Conservation (phyloP, 1,140 invertebrate species). For the Drosophila albomicans region DNA sequence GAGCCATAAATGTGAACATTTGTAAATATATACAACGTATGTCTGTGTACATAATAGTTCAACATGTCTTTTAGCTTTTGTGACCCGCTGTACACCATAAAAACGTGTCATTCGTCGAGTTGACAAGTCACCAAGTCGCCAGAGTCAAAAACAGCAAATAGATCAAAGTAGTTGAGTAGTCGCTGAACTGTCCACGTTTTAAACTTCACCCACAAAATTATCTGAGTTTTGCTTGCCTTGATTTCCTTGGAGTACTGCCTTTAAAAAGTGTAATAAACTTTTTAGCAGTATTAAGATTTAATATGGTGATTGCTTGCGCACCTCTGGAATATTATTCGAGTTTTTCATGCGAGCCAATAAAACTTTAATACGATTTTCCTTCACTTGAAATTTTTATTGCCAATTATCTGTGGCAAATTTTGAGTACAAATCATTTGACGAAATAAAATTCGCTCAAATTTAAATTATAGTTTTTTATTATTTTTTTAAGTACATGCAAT, state of each 20-base stretch:
- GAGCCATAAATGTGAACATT: conserved; percentile 31
- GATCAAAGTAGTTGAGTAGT: conserved; percentile 42
- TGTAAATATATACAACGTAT: conserved; percentile 16
- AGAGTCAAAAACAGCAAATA: conserved; percentile 27
- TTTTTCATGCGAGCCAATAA: neutral
- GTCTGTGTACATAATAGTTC: neutral
- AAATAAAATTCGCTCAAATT: too few relatives aligned
- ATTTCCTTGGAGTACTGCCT: conserved; percentile 2
- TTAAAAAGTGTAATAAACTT: conserved; percentile 15
- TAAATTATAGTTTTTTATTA: neutral
- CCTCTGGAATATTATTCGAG: neutral
- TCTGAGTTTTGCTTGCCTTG: conserved; percentile 11
- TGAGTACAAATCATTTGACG: too few relatives aligned
- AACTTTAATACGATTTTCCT: neutral
- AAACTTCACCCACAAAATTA: conserved; percentile 77
- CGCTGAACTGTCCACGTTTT: conserved; percentile 40
- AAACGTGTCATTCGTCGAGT: conserved; percentile 11
- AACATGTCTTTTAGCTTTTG: conserved; percentile 21
- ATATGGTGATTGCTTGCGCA: neutral
- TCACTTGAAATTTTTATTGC: neutral
- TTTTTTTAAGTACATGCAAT: neutral
- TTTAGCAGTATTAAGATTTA: neutral
- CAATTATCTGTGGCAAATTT: neutral
- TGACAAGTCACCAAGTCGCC: conserved; percentile 2
- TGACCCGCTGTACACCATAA: conserved; percentile 1